These are phyloP conservation scores for Eupeodes luniger DNA, from an alignment of 2,888 invertebrate genomes.

Conservation along the genomic window DNA sequence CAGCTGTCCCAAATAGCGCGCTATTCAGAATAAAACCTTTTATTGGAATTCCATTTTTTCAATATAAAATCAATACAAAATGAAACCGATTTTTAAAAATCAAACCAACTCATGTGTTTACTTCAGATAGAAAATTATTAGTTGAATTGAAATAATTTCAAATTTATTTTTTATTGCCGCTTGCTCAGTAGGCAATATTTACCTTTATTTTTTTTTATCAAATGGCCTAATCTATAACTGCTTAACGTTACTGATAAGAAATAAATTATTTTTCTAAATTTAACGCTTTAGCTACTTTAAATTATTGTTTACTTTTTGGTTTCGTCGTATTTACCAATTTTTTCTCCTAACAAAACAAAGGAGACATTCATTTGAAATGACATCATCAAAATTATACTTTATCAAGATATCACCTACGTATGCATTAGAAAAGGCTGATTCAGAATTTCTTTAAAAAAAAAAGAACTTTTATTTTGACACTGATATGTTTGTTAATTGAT, in stretches of 20 bases:
- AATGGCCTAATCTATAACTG: background rate
- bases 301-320: background rate
- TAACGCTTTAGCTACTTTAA: conserved; percentile 9
- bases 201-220: background rate
- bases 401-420: conserved; percentile 10
- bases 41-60: no score
- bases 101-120: no score
- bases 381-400: conserved; percentile 53
- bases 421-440: background rate
- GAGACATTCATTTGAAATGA: conserved; percentile 56
- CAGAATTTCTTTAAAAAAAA: background rate
- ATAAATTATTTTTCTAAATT: conserved; percentile 6
- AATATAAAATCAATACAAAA: no score
- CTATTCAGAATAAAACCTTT: no score
- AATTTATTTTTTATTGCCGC: background rate
- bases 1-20: no score
- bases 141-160: conserved; percentile 16
- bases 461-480: background rate
- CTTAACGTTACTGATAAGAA: conserved; percentile 38
- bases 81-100: no score
- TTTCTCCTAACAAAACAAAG: conserved; percentile 43
- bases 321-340: conserved; percentile 37
- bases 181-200: background rate
- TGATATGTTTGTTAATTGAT: background rate
- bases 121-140: background rate